These are phyloP conservation scores for Desmophyllum pertusum DNA, from an alignment of 92 coral and sea anemone genomes.

Conservation along the genomic window DNA sequence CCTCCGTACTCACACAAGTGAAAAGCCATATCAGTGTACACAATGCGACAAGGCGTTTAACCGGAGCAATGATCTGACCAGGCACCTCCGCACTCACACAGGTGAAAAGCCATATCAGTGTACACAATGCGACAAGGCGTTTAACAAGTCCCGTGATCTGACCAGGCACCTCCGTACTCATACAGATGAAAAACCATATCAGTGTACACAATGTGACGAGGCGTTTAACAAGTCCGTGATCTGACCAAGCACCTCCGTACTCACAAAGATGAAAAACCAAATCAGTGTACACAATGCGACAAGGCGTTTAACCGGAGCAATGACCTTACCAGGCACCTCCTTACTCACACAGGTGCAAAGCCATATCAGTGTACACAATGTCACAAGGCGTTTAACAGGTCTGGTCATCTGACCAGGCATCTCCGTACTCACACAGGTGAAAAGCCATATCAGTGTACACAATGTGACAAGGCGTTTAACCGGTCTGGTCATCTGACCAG, in stretches of 20 bases:
- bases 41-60: too few species aligned
- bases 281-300: slow-evolving; percentile 46
- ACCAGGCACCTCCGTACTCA: too few species aligned
- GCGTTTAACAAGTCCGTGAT: background rate
- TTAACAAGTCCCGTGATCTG: too few species aligned
- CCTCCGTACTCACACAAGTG: too few species aligned
- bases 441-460: slow-evolving; percentile 50
- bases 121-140: too few species aligned
- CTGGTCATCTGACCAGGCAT: slow-evolving; percentile 32
- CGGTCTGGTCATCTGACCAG: too few species aligned
- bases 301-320: slow-evolving; percentile 44
- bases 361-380: slow-evolving; percentile 54
- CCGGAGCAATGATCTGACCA: too few species aligned
- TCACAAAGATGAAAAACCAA: slow-evolving; percentile 43
- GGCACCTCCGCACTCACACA: too few species aligned
- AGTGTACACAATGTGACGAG: too few species aligned
- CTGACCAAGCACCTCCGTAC: slow-evolving; percentile 35
- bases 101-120: too few species aligned
- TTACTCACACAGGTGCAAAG: slow-evolving; percentile 51
- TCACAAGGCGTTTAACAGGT: slow-evolving; percentile 10
- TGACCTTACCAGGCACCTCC: slow-evolving; percentile 39
- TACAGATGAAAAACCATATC: too few species aligned
- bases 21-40: too few species aligned
- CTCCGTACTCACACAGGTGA: slow-evolving; percentile 57
- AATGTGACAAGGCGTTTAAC: slow-evolving; percentile 54